Evolutionary conservation across 1,140 invertebrate species (phyloP).

Genomic region (Phymorhynchus buccinoides): DNA sequence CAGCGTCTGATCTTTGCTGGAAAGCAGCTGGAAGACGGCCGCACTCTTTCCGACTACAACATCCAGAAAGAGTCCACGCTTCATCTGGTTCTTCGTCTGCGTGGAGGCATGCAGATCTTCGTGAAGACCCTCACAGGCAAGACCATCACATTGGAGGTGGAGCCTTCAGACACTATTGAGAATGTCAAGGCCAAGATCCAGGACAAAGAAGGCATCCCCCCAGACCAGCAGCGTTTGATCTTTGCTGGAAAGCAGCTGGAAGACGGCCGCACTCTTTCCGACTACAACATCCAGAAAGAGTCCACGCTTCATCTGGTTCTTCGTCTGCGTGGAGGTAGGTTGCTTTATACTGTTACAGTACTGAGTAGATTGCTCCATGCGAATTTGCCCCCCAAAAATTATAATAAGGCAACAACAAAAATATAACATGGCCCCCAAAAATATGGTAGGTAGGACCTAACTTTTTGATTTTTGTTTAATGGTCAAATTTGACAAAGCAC

Average conservation of each 20-base stretch:
- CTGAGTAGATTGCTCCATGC: conserved; percentile 88
- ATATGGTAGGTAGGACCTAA: conserved; percentile 83
- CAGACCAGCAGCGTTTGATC: conserved; percentile 81
- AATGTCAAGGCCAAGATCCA: conserved; percentile 62
- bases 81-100: conserved; percentile 75
- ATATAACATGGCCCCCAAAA: too few relatives aligned
- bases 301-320: conserved; percentile 84
- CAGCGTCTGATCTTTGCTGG: conserved; percentile 69
- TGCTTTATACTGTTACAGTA: conserved; percentile 89
- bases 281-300: conserved; percentile 87
- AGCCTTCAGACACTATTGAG: conserved; percentile 84
- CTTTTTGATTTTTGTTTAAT: conserved; percentile 90
- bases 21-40: conserved; percentile 80
- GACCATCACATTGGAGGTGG: conserved; percentile 91
- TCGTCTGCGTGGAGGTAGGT: conserved; percentile 88
- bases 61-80: conserved; percentile 94
- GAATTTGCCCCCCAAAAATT: conserved; percentile 75
- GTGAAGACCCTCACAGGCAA: conserved; percentile 79
- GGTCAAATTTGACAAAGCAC: too few relatives aligned
- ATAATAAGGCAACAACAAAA: conserved; percentile 88
- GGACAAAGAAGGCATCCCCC: conserved; percentile 85
- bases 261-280: conserved; percentile 81
- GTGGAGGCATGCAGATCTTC: conserved; percentile 74
- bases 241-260: conserved; percentile 79
- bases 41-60: conserved; percentile 84